Percentiles rank a stretch among this genome's conserved stretches.
Conservation (phyloP, 2,888 invertebrate species). For the Amphipyra berbera region DNA sequence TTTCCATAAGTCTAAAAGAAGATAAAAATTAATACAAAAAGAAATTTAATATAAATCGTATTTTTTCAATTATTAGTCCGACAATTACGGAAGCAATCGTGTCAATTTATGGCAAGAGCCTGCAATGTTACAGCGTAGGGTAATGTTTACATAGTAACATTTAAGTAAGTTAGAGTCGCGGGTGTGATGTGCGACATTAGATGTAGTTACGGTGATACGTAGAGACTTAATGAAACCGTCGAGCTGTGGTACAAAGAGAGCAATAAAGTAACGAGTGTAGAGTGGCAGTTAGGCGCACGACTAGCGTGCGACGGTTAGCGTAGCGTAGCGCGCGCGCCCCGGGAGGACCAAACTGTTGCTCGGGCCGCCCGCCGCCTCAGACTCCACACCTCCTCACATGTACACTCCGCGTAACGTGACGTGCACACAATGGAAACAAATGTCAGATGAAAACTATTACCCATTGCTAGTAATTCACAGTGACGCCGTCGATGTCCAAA, state of each 20-base stretch:
- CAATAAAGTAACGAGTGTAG: constrained; percentile 83
- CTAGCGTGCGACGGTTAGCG: constrained; percentile 78
- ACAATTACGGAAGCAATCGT: constrained; percentile 74
- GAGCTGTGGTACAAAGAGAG: constrained; percentile 88
- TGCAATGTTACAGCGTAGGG: constrained; percentile 79
- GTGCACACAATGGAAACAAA: constrained; percentile 16
- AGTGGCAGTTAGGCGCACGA: constrained; percentile 75
- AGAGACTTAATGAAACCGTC: constrained; percentile 88
- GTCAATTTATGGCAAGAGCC: constrained; percentile 86
- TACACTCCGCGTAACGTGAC: constrained; percentile 16
- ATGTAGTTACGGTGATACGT: constrained; percentile 87
- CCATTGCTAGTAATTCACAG: constrained; percentile 1
- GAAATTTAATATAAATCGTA: constrained; percentile 71
- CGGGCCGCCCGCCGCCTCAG: constrained; percentile 57
- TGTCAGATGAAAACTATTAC: constrained; percentile 39
- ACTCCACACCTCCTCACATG: constrained; percentile 26
- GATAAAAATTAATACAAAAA: constrained; percentile 59
- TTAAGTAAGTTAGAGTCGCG: constrained; percentile 76
- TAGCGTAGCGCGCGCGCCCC: constrained; percentile 66
- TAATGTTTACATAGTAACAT: constrained; percentile 76
- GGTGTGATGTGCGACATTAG: constrained; percentile 73
- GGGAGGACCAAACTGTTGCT: constrained; percentile 79
- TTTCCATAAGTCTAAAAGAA: constrained; percentile 71
- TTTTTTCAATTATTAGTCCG: constrained; percentile 83
- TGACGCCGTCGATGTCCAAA: constrained; percentile 28